phyloP scores from a whole-genome alignment of 2,113 vertebrate genomes.

The Rostratula benghalensis region DNA sequence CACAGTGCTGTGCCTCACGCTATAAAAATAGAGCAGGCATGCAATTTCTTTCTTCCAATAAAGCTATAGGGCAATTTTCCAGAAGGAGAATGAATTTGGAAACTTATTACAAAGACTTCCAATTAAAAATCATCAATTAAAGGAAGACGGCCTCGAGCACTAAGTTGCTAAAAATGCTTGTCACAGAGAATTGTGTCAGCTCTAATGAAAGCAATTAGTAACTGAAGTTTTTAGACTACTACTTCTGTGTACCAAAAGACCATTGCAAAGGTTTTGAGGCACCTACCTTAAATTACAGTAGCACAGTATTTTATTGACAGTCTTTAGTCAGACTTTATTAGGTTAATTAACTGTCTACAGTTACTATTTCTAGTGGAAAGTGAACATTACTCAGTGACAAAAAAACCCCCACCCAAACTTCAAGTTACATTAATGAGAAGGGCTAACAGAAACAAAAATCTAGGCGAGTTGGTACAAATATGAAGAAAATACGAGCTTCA shows the following conservation, averaged over 20 bases:
- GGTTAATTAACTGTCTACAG: background rate
- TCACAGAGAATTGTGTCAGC: constrained; percentile 1
- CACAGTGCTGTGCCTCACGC: background rate
- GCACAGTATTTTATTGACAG: background rate
- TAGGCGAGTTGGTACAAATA: background rate
- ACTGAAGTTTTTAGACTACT: background rate
- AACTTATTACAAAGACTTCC: constrained; percentile 29
- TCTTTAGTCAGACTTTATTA: background rate
- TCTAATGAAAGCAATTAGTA: constrained; percentile 36
- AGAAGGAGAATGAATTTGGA: constrained; percentile 25
- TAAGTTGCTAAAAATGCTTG: background rate
- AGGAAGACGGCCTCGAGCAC: constrained; percentile 15
- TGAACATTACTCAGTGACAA: background rate
- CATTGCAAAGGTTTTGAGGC: background rate
- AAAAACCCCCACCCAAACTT: background rate
- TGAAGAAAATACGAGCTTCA: background rate
- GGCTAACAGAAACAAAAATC: background rate
- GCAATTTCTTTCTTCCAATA: constrained; percentile 4
- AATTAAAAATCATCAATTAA: constrained; percentile 55
- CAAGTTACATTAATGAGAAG: background rate
- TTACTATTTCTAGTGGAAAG: background rate
- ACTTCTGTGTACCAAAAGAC: background rate
- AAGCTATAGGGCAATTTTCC: constrained; percentile 29
- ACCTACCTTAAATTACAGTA: background rate
- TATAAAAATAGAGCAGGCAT: constrained; percentile 42